Evolutionary conservation across 2,797 vertebrate species (phyloP), one percentile per base, ranked within the genome.

Genomic region (Oryzias dopingdopingensis): DNA sequence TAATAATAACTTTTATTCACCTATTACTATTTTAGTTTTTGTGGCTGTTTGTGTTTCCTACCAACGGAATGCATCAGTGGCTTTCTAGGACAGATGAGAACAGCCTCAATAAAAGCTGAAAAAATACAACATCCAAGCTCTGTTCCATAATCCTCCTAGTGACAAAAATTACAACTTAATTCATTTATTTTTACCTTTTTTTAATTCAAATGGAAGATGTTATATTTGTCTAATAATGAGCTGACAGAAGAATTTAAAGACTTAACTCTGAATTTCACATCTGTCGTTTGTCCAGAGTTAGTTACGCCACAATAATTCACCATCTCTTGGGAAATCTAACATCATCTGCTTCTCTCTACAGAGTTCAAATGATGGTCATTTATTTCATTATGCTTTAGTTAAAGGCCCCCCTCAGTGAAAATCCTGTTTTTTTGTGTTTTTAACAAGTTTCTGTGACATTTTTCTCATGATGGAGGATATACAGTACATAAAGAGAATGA

Each of bases 1-100:
- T 79, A 77, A 65, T 59, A 73, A 37, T 66, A 56, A 18, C 22
- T 1, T n/a, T 60, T 5, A 14, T 57, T 46, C 14, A 2, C n/a
- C 52, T 44, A 23, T 37, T 48, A 16, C 42, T 13, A 49, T 56
- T 22, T 51, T 8, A 23, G 46, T 50, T 46, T 68, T 17, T 8
- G 32, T 51, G 46, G 47, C 45, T 56, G 14, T 58, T 45, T 52
- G 32, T 47, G 14, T 56, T 52, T 54, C 46, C 56, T 32, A 44
- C 57, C 37, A 44, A 29, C 63, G 14, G 26, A 40, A 59, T 59
- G 60, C 56, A 48, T 73, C 62, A 26, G 62, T 47, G 17, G 3
- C 32, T 66, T 75, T 79, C 59, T 67, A 22, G 43, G 64, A 23
- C 52, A 78, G 54, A 49, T 14, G 1, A 22, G 1, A 17, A 10